These are phyloP conservation scores for Drosophila santomea DNA, from an alignment of 1,140 invertebrate genomes.

Conservation along the genomic window DNA sequence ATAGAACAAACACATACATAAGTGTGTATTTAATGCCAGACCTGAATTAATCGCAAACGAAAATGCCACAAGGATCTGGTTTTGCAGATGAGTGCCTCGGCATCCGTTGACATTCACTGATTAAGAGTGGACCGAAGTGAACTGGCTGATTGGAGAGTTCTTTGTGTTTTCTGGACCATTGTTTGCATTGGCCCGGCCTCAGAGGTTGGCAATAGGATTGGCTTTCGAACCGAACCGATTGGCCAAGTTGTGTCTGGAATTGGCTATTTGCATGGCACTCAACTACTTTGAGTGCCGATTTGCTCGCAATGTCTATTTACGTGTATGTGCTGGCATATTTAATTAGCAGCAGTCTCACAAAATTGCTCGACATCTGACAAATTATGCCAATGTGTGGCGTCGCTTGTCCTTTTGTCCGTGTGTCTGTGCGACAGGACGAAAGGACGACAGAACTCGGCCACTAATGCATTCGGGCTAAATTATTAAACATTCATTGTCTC, in stretches of 20 bases:
- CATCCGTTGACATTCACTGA: conserved; percentile 34
- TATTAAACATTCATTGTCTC: conserved; percentile 66
- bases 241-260: conserved; percentile 26
- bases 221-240: conserved; percentile 28
- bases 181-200: conserved; percentile 8
- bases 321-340: conserved; percentile 44
- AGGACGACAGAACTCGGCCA: conserved; percentile 33
- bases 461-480: conserved; percentile 78
- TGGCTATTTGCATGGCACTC: conserved; percentile 53
- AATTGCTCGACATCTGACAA: conserved; percentile 66
- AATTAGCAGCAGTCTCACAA: conserved; percentile 63
- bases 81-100: conserved; percentile 13
- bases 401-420: conserved; percentile 1
- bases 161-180: conserved; percentile 44
- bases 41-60: conserved; percentile 26
- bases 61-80: conserved; percentile 20
- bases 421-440: conserved; percentile 21
- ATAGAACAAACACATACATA: conserved; percentile 12
- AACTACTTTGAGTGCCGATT: conserved; percentile 53
- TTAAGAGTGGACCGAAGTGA: conserved; percentile 27
- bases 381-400: conserved; percentile 47
- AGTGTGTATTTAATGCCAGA: neutral
- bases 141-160: conserved; percentile 24
- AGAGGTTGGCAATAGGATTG: conserved; percentile 24
- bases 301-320: conserved; percentile 28